Base-by-base conservation (phyloP, 1,140 invertebrate genomes). In the Meloidogyne chitwoodi region DNA sequence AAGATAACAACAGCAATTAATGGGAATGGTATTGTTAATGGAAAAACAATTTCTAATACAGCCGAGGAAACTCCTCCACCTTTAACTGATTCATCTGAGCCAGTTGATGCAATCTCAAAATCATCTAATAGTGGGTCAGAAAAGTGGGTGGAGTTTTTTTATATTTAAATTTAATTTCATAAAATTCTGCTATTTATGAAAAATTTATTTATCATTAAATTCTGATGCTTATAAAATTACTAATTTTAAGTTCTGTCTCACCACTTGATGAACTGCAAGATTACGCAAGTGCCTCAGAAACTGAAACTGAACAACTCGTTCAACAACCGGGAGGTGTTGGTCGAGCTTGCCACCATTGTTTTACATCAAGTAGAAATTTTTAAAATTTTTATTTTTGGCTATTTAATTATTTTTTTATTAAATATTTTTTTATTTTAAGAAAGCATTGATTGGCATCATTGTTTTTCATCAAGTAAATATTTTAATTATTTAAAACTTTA, bases 281-380 rank as follows among this genome's bases (percentile, higher is more conserved):
- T 62, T 85, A 86, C 44, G 84, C 72, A 26, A 85, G 81, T 19
- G 81, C 81, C 2, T 85, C 94, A 89, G 95, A 96, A 84, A 92
- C 92, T 87, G 95, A 93, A 76, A 93, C 94, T 87, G 94, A 94
- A 94, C 88, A 95, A 92, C 87, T 94, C 10, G 94, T 89, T 94
- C 93, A 74, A 90, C 92, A 79, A 92, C 93, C 81, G 94, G 93
- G 74, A 90, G 92, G 79, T 92, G 93, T 81, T 90, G 87, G 38
- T 65, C 77, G 73, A 89, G 90, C 83, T 83, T 91, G 90, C 79
- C 87, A 89, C 75, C 89, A 91, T 80, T 91, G 90, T 85, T 88
- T 91, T 83, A 91, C 91, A 0, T 92, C 91, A 44, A 91, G 90
- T 92, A 75, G 67, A 2, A 61, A n/a, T 24, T n/a, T 2, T 27